A percentile compares a stretch with the other conserved stretches of the same genome.
phyloP scores from a whole-genome alignment of 64 coral and sea anemone genomes.

The Montipora cactus region DNA sequence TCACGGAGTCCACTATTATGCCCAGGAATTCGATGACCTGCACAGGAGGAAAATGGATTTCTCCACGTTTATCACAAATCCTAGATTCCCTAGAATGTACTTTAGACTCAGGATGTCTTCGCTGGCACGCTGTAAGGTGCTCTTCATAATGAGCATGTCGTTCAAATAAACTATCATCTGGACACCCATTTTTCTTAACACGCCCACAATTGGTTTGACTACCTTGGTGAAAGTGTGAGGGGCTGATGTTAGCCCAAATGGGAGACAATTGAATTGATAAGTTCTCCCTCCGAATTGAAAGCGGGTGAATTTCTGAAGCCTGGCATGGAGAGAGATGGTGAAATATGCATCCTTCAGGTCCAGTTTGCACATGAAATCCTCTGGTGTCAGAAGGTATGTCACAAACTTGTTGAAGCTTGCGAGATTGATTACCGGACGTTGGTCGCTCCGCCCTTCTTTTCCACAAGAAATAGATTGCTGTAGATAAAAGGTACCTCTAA shows the following conservation, averaged over 20 bases:
- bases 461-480: constrained; percentile 19
- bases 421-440: background rate
- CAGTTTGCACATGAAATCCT: constrained; percentile 21
- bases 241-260: constrained; percentile 45
- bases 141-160: constrained; percentile 35
- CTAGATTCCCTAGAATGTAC: constrained; percentile 10
- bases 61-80: constrained; percentile 16
- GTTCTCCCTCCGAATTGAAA: background rate
- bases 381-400: background rate
- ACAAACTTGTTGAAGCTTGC: background rate
- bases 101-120: background rate
- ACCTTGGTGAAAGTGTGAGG: constrained; percentile 33
- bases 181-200: background rate
- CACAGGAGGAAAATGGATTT: constrained; percentile 9
- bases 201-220: constrained; percentile 12
- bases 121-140: background rate
- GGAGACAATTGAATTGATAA: constrained; percentile 54
- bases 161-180: constrained; percentile 27
- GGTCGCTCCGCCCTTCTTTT: background rate
- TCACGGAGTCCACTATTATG: background rate
- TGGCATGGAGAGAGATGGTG: background rate
- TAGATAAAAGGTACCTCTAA: background rate
- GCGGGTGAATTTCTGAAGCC: background rate
- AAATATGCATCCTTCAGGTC: constrained; percentile 30
- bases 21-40: constrained; percentile 28